phyloP scores from a whole-genome alignment of 2,113 vertebrate species.

The Gambusia affinis region DNA sequence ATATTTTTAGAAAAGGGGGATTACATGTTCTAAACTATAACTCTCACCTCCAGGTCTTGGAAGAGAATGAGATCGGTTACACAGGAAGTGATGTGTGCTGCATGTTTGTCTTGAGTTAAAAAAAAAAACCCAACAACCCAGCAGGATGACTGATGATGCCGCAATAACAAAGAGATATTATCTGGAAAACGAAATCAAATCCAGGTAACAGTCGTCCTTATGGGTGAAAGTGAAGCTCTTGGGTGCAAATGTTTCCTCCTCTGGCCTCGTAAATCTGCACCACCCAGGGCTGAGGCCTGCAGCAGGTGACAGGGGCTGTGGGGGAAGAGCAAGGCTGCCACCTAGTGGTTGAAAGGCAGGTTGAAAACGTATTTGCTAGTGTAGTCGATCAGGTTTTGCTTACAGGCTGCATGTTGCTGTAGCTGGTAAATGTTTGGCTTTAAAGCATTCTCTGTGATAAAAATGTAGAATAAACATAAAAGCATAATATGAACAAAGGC shows the following conservation, averaged over 20 bases:
- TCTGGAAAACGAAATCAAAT: neutral
- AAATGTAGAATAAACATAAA: neutral
- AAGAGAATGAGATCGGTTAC: too few species aligned
- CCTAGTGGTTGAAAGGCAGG: conserved; percentile 38
- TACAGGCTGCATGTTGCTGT: neutral
- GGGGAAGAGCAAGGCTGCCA: conserved; percentile 58
- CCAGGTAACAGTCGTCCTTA: neutral
- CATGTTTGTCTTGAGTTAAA: neutral
- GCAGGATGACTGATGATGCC: neutral
- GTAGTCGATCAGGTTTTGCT: neutral
- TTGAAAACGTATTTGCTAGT: neutral
- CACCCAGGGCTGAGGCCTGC: conserved; percentile 28
- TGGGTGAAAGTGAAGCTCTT: neutral
- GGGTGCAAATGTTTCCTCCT: neutral
- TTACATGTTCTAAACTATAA: neutral
- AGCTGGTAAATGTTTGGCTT: too few species aligned
- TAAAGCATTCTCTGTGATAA: neutral
- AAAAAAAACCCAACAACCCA: too few species aligned
- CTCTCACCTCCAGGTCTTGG: too few species aligned
- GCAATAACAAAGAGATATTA: neutral
- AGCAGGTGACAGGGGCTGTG: conserved; percentile 43
- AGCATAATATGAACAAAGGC: neutral
- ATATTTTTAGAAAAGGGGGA: neutral
- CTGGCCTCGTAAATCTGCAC: neutral
- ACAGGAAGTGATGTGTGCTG: neutral